phyloP scores from a whole-genome alignment of 2,888 invertebrate genomes.

The Tetranychus truncatus region DNA sequence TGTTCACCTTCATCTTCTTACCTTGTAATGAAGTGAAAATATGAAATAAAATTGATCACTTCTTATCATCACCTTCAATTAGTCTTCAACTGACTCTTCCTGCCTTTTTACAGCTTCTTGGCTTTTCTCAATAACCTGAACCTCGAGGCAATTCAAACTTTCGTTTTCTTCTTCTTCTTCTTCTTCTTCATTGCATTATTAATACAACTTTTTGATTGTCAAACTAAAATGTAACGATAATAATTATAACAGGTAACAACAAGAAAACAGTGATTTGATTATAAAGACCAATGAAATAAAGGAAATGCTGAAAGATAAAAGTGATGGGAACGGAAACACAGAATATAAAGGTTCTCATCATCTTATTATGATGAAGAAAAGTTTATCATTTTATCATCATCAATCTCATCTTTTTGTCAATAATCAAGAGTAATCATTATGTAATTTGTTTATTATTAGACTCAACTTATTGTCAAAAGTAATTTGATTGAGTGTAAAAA shows the following conservation, averaged over 20 bases:
- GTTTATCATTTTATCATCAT: too few relatives aligned
- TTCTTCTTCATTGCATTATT: too few relatives aligned
- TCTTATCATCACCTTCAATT: neutral
- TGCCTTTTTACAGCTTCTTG: too few relatives aligned
- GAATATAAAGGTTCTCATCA: neutral
- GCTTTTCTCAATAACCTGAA: too few relatives aligned
- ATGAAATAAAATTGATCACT: neutral
- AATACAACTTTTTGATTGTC: too few relatives aligned
- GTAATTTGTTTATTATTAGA: too few relatives aligned
- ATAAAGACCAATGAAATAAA: neutral
- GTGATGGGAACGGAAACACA: neutral
- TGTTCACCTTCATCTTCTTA: neutral
- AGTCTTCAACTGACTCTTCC: neutral
- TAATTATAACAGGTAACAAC: neutral
- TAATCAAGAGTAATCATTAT: too few relatives aligned
- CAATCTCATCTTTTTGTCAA: too few relatives aligned
- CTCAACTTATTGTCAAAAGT: too few relatives aligned
- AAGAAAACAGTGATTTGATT: neutral
- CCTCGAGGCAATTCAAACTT: too few relatives aligned
- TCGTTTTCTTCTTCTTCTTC: too few relatives aligned
- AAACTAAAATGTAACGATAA: neutral
- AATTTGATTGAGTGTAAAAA: neutral
- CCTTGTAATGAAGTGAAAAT: neutral
- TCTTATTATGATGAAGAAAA: too few relatives aligned
- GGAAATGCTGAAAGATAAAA: neutral